phyloP scores from a whole-genome alignment of 2,797 vertebrate genomes.

The Clarias fuscus region DNA sequence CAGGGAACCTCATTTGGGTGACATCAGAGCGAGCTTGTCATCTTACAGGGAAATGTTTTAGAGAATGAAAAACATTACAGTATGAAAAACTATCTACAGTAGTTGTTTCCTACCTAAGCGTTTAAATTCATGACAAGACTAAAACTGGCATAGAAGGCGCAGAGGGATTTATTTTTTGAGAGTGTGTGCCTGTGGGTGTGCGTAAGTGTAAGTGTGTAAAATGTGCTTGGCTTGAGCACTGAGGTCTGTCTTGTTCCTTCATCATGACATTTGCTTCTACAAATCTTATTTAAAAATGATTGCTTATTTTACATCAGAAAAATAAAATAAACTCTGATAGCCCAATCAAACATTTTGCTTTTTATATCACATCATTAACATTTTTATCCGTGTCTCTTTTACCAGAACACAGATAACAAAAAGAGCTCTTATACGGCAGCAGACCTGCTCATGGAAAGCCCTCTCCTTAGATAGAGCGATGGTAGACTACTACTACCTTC shows the following conservation, averaged over 20 bases:
- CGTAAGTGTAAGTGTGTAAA: background rate
- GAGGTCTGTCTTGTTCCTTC: background rate
- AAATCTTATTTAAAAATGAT: background rate
- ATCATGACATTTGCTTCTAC: background rate
- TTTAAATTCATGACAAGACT: background rate
- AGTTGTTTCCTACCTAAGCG: background rate
- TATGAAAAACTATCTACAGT: background rate
- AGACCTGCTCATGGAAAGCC: conserved; percentile 67
- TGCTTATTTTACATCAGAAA: background rate
- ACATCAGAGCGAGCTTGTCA: background rate
- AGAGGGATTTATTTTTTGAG: background rate
- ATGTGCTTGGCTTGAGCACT: background rate
- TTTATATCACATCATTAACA: background rate
- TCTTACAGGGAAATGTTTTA: conserved; percentile 9
- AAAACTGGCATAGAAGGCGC: background rate
- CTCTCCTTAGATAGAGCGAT: conserved; percentile 70
- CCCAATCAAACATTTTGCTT: background rate
- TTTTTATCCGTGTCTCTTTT: conserved; percentile 49
- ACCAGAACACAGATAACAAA: conserved; percentile 66
- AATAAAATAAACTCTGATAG: background rate
- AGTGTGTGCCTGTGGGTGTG: background rate
- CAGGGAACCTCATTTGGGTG: no score
- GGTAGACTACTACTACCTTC: no score
- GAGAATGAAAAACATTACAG: background rate
- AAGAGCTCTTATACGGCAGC: conserved; percentile 61